A percentile compares a stretch with the other conserved stretches of the same genome.
Evolutionary conservation across 2,113 vertebrate genomes (phyloP).

Genomic region (Chloropsis cyanopogon): DNA sequence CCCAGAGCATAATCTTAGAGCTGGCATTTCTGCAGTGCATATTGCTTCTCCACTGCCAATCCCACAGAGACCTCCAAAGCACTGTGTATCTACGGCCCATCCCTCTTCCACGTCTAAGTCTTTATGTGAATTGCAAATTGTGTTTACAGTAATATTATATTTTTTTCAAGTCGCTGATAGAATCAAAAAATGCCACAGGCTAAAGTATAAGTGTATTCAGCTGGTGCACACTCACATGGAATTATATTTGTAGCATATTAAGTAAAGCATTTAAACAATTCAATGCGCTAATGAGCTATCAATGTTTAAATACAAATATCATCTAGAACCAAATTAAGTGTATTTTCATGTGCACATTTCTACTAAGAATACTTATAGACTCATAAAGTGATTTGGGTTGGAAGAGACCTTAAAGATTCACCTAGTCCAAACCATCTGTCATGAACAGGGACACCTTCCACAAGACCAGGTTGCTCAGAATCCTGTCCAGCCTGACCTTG

Average conservation of each 20-base stretch:
- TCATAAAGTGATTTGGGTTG: not conserved
- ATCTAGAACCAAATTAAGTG: not conserved
- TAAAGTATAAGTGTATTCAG: not conserved
- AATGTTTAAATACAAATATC: not conserved
- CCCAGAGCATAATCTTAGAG: not conserved
- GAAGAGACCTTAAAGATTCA: not conserved
- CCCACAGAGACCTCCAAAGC: fast-evolving
- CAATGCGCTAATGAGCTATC: not conserved
- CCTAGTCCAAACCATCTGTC: not conserved
- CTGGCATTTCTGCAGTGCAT: not conserved
- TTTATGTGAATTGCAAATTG: not conserved
- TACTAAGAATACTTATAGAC: not conserved
- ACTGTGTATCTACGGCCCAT: not conserved
- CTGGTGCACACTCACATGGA: not conserved
- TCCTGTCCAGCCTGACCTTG: not conserved
- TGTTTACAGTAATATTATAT: not conserved
- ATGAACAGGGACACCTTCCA: not conserved
- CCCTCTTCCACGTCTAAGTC: not conserved
- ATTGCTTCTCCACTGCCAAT: not conserved
- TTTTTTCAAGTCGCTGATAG: not conserved
- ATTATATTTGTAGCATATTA: not conserved
- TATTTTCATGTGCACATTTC: not conserved
- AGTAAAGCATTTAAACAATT: not conserved
- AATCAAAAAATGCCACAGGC: not conserved
- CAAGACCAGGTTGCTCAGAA: not conserved